A percentile compares a stretch with the other conserved stretches of the same genome.
These are phyloP conservation scores for Oppia nitens DNA, from an alignment of 1,140 invertebrate species.

Conservation along the genomic window DNA sequence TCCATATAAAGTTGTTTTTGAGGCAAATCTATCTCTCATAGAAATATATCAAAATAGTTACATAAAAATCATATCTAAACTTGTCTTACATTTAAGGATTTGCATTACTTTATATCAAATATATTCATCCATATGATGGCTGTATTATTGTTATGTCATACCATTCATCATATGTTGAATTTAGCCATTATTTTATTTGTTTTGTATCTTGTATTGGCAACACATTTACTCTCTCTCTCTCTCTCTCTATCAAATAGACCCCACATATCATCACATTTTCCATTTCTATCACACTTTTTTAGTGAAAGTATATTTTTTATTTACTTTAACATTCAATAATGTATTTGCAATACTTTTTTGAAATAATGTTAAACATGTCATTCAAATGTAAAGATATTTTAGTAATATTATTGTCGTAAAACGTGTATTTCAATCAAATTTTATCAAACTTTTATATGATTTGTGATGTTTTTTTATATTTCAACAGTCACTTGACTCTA, in stretches of 20 bases:
- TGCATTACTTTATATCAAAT: not conserved
- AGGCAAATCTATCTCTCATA: not conserved
- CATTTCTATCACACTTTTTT: too few species aligned
- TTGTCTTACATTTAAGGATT: not conserved
- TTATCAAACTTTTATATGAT: too few species aligned
- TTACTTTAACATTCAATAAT: not conserved
- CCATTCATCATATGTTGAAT: not conserved
- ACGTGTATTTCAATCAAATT: too few species aligned
- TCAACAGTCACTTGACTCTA: too few species aligned
- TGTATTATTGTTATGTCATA: not conserved
- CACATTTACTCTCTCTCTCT: too few species aligned
- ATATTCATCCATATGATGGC: not conserved
- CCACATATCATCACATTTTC: too few species aligned
- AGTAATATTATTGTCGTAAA: too few species aligned
- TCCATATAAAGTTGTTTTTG: not conserved
- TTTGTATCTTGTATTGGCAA: not conserved
- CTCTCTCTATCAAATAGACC: too few species aligned
- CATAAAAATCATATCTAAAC: not conserved
- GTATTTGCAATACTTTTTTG: not conserved
- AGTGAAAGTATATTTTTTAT: not conserved
- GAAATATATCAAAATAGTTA: not conserved
- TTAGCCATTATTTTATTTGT: not conserved
- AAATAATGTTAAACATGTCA: not conserved
- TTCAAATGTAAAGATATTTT: not conserved
- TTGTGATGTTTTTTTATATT: too few species aligned